Base-by-base conservation (phyloP, 2,113 vertebrate species). In the Cromileptes altivelis region DNA sequence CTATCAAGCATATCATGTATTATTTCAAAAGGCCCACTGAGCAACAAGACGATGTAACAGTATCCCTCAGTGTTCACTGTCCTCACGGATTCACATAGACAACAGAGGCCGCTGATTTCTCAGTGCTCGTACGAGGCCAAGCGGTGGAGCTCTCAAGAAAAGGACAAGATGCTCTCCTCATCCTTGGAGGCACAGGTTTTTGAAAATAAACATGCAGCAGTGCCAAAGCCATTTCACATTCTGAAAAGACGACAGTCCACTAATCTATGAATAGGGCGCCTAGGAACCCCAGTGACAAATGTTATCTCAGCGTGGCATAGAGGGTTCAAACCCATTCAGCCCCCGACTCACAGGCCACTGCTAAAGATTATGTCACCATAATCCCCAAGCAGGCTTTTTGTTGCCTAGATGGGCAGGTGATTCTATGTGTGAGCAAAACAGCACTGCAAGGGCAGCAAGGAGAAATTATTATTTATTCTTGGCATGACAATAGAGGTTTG, bases 331-430 rank as follows among this genome's bases (percentile, higher is more conserved):
- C 93, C 94, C 94, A 95, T 96, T 96, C 96, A 96, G 92, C 82
- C 87, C 91, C 90, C 88, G 81, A 91, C 92, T 96, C 92, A 93
- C 93, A 92, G 94, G 93, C 94, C 94, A 95, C 91, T 88, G 88
- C 92, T 90, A 90, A 90, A 95, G 94, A 96, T 96, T 95, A 96
- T 96, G 96, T 95, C 95, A 95, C 94, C 90, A 93, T 96, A 96
- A 96, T 96, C 96, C 95, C 93, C 91, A 92, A 94, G 92, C 92
- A 93, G 94, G 91, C 89, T 87, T 93, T 94, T 93, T 94, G 94
- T 92, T 90, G 92, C 90, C 89, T 85, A 93, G 93, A 94, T 92
- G 94, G 93, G 94, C 94, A 95, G 94, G 94, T 95, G 95, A 95
- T 95, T 94, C 92, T 88, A 85, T 88, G 92, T 94, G 93, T 88